Evolutionary conservation across 2,888 invertebrate genomes (phyloP).

Genomic region (Neria commutata): DNA sequence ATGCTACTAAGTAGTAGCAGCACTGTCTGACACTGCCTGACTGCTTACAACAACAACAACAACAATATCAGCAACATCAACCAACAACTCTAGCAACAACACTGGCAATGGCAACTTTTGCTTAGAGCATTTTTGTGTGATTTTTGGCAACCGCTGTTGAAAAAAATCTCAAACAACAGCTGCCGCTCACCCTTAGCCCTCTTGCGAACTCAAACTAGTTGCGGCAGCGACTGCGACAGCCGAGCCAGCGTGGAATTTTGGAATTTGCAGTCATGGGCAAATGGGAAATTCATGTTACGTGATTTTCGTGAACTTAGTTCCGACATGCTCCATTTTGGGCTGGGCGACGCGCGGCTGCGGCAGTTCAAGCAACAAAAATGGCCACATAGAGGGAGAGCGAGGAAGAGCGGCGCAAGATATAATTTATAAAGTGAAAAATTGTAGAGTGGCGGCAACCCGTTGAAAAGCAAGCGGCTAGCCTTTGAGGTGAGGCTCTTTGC

Average conservation of each 20-base stretch:
- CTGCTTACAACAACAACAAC: constrained; percentile 20
- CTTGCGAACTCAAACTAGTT: too few species aligned
- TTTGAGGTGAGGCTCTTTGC: background rate
- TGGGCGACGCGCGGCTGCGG: background rate
- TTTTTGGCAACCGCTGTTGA: constrained; percentile 7
- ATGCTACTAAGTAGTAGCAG: too few species aligned
- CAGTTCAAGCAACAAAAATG: too few species aligned
- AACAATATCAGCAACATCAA: constrained; percentile 8
- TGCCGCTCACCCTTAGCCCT: too few species aligned
- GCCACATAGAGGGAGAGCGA: too few species aligned
- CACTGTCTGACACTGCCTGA: too few species aligned
- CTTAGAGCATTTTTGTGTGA: too few species aligned
- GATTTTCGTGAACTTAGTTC: constrained; percentile 3
- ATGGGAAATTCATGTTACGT: constrained; percentile 11
- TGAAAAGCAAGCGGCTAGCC: too few species aligned
- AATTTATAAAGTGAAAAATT: too few species aligned
- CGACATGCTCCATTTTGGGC: background rate
- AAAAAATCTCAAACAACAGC: background rate
- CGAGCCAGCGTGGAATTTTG: background rate
- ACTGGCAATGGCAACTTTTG: background rate
- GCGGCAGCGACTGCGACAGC: too few species aligned
- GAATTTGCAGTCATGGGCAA: constrained; percentile 4
- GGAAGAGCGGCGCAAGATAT: too few species aligned
- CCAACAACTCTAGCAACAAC: constrained; percentile 1
- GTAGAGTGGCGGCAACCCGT: too few species aligned